Evolutionary conservation across 2,888 invertebrate genomes (phyloP), one percentile per base, ranked within the genome.

Genomic region (Agrochola circellaris): DNA sequence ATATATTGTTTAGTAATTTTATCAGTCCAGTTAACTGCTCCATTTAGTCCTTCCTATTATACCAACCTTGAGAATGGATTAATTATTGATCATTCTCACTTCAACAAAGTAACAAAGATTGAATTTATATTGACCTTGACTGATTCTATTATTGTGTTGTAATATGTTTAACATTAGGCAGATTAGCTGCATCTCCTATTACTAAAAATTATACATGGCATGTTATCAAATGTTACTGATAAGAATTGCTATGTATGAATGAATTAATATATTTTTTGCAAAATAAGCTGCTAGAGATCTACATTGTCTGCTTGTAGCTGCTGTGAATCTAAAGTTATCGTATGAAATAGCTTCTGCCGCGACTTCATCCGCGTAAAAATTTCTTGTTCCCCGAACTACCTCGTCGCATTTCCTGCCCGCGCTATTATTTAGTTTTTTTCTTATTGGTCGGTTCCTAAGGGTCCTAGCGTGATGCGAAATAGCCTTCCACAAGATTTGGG

Each of bases 171-270:
- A 61, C 23, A 67, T 75, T 51, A 58, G 56, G 58, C 79, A 78
- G 65, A 66, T 66, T 79, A 17, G 26, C 56, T 51, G 42, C 38
- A 67, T 79, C 66, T 79, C 82, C n/a, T 65, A 48, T 77, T 83
- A 81, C 80, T 15, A 34, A 61, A 48, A 70, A 45, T 3, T 13
- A 60, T 45, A 34, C 30, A 56, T 69, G 69, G 34, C n/a, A 51
- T 81, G 65, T 83, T 78, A 78, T 83, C 65, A 79, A 51, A 54
- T 58, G 3, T 79, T 61, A 11, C 48, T 51, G 79, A 81, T 83
- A 83, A 81, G 11, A 42, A 61, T 66, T 51, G 65, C n/a, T 58
- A 51, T 30, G 23, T 34, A 67, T 51, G 11, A 61, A 48, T 74
- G 30, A 60, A 45, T 26, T 56, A 11, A 48, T 42, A 11, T 48